These are phyloP conservation scores for Acanthochromis polyacanthus DNA, from an alignment of 2,113 vertebrate species.

Conservation along the genomic window DNA sequence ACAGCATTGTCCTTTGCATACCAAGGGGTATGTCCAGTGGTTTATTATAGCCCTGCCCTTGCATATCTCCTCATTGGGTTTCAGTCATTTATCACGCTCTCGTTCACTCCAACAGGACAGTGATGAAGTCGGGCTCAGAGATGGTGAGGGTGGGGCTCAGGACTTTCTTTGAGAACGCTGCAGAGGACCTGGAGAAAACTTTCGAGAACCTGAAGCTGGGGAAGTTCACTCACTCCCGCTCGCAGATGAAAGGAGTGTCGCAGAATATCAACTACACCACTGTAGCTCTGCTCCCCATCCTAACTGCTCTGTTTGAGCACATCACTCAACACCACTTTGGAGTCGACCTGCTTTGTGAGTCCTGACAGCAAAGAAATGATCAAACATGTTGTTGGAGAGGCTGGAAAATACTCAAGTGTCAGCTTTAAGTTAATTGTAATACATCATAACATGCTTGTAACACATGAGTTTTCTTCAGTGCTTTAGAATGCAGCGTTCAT, in stretches of 20 bases:
- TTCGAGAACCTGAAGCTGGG: slow-evolving; percentile 97
- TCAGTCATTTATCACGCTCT: slow-evolving; percentile 11
- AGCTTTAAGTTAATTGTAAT: neutral
- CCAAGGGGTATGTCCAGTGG: slow-evolving; percentile 13
- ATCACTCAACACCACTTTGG: slow-evolving; percentile 96
- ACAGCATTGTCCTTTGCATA: slow-evolving; percentile 39
- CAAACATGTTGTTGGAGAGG: slow-evolving; percentile 32
- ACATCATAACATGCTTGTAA: neutral
- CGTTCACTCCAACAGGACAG: slow-evolving; percentile 87
- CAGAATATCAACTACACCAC: slow-evolving; percentile 99
- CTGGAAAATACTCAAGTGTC: slow-evolving; percentile 6
- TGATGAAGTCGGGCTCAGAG: slow-evolving; percentile 98
- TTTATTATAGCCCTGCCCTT: slow-evolving; percentile 32
- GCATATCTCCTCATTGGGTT: slow-evolving; percentile 19
- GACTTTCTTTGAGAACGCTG: slow-evolving; percentile 97
- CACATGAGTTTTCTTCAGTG: neutral
- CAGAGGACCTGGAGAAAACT: slow-evolving; percentile 96
- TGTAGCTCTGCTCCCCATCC: slow-evolving; percentile 93
- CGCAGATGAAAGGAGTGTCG: slow-evolving; percentile 97
- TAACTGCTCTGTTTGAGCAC: slow-evolving; percentile 97
- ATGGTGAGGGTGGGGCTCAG: slow-evolving; percentile 92
- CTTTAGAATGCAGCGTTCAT: neutral
- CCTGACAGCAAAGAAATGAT: slow-evolving; percentile 41
- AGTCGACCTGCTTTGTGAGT: slow-evolving; percentile 95
- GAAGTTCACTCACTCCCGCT: slow-evolving; percentile 97